Percentiles rank a stretch among this genome's conserved stretches.
Evolutionary conservation across 2,113 vertebrate species (phyloP).

Genomic region (Stegastes partitus): DNA sequence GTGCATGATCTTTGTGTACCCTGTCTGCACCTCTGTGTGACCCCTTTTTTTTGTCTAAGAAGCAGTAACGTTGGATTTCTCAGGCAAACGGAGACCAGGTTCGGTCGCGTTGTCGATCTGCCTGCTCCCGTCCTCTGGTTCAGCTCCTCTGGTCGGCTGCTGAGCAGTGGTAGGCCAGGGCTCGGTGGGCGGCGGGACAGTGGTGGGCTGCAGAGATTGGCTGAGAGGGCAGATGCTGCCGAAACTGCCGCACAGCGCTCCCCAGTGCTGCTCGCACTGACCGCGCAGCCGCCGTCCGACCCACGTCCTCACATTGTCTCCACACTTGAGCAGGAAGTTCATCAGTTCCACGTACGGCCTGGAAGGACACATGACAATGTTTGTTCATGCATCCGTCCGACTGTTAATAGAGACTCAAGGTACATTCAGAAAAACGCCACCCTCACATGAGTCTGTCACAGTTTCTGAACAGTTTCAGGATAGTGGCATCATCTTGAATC

Average conservation of each 20-base stretch:
- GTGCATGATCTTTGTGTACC: conserved; percentile 57
- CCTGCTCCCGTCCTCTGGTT: conserved; percentile 67
- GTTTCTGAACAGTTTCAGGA: neutral
- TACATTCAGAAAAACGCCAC: too few relatives aligned
- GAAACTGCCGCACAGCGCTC: conserved; percentile 90
- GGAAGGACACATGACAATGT: neutral
- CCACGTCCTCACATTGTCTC: conserved; percentile 89
- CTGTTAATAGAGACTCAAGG: too few relatives aligned
- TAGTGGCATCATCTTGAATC: neutral
- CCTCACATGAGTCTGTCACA: too few relatives aligned
- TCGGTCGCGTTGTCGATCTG: neutral
- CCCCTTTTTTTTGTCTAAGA: conserved; percentile 21
- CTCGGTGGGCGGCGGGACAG: conserved; percentile 37
- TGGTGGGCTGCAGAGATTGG: conserved; percentile 37
- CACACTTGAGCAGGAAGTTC: conserved; percentile 92
- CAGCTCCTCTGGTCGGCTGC: conserved; percentile 34
- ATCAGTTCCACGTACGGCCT: conserved; percentile 96
- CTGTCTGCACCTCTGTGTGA: conserved; percentile 36
- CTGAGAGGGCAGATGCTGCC: conserved; percentile 85
- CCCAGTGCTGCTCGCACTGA: conserved; percentile 95
- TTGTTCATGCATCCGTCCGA: too few relatives aligned
- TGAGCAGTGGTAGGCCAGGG: conserved; percentile 11
- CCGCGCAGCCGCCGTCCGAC: conserved; percentile 87
- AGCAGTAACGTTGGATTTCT: conserved; percentile 19
- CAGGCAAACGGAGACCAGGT: conserved; percentile 1